Percentiles rank a stretch among this genome's conserved stretches.
These are phyloP conservation scores for Apantesis nais DNA, from an alignment of 2,888 invertebrate species.

Conservation along the genomic window DNA sequence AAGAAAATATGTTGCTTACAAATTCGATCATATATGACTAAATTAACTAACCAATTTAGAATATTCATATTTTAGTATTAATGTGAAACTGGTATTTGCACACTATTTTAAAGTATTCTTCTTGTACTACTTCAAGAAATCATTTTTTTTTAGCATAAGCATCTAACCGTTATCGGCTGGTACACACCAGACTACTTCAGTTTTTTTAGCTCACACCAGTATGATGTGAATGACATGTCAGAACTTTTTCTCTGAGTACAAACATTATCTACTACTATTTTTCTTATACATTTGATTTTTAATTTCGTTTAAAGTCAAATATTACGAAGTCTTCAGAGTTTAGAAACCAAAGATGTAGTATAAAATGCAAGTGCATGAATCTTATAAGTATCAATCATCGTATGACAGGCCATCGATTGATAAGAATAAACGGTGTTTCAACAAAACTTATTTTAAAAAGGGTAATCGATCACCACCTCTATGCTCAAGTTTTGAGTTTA, in stretches of 20 bases:
- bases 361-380: conserved; percentile 14
- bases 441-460: conserved; percentile 46
- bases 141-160: too few relatives aligned
- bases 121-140: too few relatives aligned
- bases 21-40: too few relatives aligned
- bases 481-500: conserved; percentile 46
- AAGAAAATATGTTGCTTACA: too few relatives aligned
- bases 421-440: background rate
- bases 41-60: too few relatives aligned
- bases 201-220: too few relatives aligned
- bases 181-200: too few relatives aligned
- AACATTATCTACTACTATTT: background rate
- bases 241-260: conserved; percentile 1
- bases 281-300: background rate
- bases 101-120: too few relatives aligned
- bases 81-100: too few relatives aligned
- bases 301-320: background rate
- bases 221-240: background rate
- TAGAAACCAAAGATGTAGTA: background rate
- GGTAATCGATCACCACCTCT: conserved; percentile 59
- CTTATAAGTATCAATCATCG: conserved; percentile 20
- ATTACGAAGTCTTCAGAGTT: background rate
- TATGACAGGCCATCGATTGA: background rate
- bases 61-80: too few relatives aligned
- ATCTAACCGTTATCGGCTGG: too few relatives aligned